Evolutionary conservation across 2,797 vertebrate species (phyloP), one percentile per base, ranked within the genome.

Genomic region (Sebastes minor): DNA sequence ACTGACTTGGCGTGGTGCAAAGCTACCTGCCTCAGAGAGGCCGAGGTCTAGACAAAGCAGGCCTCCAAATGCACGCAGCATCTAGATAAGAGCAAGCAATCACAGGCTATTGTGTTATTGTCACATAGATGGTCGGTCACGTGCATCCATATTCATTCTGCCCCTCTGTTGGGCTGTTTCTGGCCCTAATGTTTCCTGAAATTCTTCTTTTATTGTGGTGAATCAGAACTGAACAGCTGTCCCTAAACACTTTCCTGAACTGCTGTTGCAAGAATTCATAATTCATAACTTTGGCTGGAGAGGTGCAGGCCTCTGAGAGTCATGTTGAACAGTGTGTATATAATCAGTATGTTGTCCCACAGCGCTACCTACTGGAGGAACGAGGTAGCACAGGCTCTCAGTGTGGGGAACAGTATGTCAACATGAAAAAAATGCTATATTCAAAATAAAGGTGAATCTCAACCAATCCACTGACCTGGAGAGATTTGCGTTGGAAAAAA

Each of bases 301-400:
- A 8, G 6, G 7, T 55, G 13, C 13, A 73, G 20, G 27, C 12
- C 1, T 25, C 18, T 56, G 1, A 57, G n/a, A 66, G 74, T 64
- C 61, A 16, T 14, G 33, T 16, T 18, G 8, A 74, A 42, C 6
- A 6, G 38, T n/a, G 46, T 25, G 4, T 6, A 0, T 32, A 9
- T 42, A 10, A 22, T 30, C 23, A 8, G 46, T 69, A 22, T 59
- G 66, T 87, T 84, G 81, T 33, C 59, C 57, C 20, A 55, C 66
- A 18, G 60, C 88, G 20, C 90, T 82, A 61, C 53, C 90, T 91
- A 32, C 64, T 93, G 93, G 74, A n/a, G n/a, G 2, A 9, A 33
- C 1, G 10, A 28, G 22, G 87, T 23, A 80, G 10, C 30, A 60
- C 84, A 78, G 30, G 6, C 22, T 35, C 22, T 38, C 4, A 27